A percentile compares a stretch with the other conserved stretches of the same genome.
phyloP scores from a whole-genome alignment of 2,113 vertebrate genomes.

The Salvelinus namaycush region DNA sequence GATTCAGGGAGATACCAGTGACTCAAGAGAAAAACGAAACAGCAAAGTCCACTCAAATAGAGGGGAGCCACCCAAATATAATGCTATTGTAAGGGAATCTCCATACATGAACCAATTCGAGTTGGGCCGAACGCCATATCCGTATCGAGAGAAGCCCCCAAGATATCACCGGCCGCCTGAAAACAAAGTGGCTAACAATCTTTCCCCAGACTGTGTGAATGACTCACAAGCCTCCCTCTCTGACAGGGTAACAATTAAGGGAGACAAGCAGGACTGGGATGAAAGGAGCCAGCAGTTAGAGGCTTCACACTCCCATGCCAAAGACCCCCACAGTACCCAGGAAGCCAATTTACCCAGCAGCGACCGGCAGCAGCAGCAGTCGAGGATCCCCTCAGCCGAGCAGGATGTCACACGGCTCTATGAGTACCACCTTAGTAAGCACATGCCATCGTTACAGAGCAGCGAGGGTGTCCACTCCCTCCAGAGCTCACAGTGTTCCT shows the following conservation, averaged over 20 bases:
- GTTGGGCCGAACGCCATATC: slow-evolving; percentile 89
- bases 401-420: slow-evolving; percentile 80
- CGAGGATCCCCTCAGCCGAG: slow-evolving; percentile 79
- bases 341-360: slow-evolving; percentile 64
- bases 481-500: slow-evolving; percentile 94
- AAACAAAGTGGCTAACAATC: slow-evolving; percentile 79
- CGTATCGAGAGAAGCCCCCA: slow-evolving; percentile 86
- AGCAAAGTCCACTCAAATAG: slow-evolving; percentile 65
- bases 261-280: slow-evolving; percentile 71
- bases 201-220: slow-evolving; percentile 71
- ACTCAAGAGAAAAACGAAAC: slow-evolving; percentile 78
- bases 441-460: slow-evolving; percentile 91
- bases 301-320: slow-evolving; percentile 77
- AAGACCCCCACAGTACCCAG: slow-evolving; percentile 76
- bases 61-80: slow-evolving; percentile 83
- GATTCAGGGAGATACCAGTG: slow-evolving; percentile 67
- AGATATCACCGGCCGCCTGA: slow-evolving; percentile 77
- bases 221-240: slow-evolving; percentile 79
- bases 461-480: slow-evolving; percentile 91
- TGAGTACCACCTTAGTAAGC: slow-evolving; percentile 91
- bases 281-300: slow-evolving; percentile 72
- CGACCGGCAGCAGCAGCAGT: slow-evolving; percentile 79
- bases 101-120: slow-evolving; percentile 88
- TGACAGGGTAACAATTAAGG: slow-evolving; percentile 78
- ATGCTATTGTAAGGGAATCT: slow-evolving; percentile 83